Evolutionary conservation across 30 jellyfish, hydroid and myxozoan species (phyloP), one percentile per base, ranked within the genome.

Genomic region (Catostylus mosaicus): DNA sequence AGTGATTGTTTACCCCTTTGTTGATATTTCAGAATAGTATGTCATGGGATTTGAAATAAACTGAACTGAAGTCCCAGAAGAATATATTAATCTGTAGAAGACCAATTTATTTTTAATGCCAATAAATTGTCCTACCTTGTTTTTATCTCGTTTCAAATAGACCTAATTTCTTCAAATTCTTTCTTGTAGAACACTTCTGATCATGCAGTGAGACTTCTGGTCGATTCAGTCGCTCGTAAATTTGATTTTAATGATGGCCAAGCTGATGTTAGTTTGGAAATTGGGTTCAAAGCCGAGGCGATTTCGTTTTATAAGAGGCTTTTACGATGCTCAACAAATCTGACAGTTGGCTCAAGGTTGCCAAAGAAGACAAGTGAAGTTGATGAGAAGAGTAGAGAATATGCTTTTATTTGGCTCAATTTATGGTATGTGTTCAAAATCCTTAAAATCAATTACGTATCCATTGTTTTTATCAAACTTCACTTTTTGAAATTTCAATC

Each of bases 351-450:
- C 12, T 31, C 86, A 34, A 31, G 29, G 30, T 24, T 19, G 8
- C 50, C 61, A 12, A 23, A 30, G 34, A 57, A 74, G 16, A 37
- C 60, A 0, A 20, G 23, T 5, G 35, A 24, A n/a, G 50, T 50
- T 27, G 75, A 48, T 57, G 20, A 32, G 24, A 34, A 57, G 23
- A 74, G 67, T 35, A 52, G 62, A 45, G 86, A 74, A 32, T 51
- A 48, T 31, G 86, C 86, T 2, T 74, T 27, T 54, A 26, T 50
- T 22, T 74, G 86, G 86, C 26, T 74, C 0, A 74, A 74, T 29
- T 52, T 37, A 12, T 74, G 86, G 86, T 74, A 74, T 6, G 86
- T 9, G 24, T 48, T n/a, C n/a, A n/a, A n/a, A n/a, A n/a, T n/a
- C n/a, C n/a, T n/a, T n/a, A n/a, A n/a, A n/a, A n/a, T n/a, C n/a